Evolutionary conservation across 2,113 vertebrate species (phyloP), one percentile per base, ranked within the genome.

Genomic region (Chlorodrepanis virens): DNA sequence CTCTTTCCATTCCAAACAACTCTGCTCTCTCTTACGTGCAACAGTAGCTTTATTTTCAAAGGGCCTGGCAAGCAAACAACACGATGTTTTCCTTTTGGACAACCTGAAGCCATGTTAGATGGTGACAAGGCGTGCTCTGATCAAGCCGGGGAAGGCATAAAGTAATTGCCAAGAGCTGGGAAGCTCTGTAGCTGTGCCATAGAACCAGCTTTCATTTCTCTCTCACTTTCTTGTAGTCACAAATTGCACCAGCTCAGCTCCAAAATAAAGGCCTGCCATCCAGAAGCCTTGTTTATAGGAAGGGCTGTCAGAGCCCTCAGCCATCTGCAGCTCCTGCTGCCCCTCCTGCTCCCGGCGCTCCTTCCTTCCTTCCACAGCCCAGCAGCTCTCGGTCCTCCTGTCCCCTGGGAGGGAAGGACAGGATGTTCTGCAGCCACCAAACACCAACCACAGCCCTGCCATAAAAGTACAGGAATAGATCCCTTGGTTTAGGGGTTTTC

Each of bases 161-260:
- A 91, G 54, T 89, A 63, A 91, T 85, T 80, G 44, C 44, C 39
- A 50, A 45, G 89, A 90, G 45, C 78, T 25, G 39, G 40, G 61
- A 63, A 49, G 47, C 49, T 94, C 67, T 72, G 72, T 56, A 63
- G 60, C 80, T 84, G 35, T 33, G 52, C 57, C 64, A 60, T 82
- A 67, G 74, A 67, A 82, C 21, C 65, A 86, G 82, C 59, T 89
- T 93, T 59, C 78, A 69, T 59, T 85, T 88, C 71, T 83, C 63
- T 86, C 54, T 85, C 33, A 1, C 63, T 87, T 64, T 79, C 81
- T 45, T 57, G 50, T 17, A 85, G 74, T 53, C 67, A 83, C 67
- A 87, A 78, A 77, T 29, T 45, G 56, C 42, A 42, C 4, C 35
- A 93, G 59, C 64, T 74, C 59, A 56, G 63, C 84, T 79, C 70